These are phyloP conservation scores for Philypnodon macrostomus DNA, from an alignment of 2,797 vertebrate genomes.

Conservation along the genomic window DNA sequence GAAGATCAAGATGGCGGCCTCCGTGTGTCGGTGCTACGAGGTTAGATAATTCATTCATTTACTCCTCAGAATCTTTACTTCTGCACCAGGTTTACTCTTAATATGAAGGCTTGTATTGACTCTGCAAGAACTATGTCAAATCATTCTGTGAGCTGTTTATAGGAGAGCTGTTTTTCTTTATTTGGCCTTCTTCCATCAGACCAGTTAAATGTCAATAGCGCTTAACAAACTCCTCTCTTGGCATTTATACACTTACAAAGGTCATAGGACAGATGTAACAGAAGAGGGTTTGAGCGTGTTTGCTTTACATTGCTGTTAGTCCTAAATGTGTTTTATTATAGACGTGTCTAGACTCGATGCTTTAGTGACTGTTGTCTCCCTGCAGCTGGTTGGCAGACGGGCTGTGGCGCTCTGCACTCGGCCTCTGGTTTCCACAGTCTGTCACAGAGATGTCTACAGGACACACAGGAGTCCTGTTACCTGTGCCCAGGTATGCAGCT, in stretches of 20 bases:
- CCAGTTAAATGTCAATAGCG: not conserved
- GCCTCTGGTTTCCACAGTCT: conserved; percentile 44
- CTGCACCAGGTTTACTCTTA: fast-evolving
- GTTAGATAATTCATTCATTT: conserved; percentile 50
- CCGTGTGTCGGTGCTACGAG: conserved; percentile 73
- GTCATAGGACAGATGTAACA: too few species aligned
- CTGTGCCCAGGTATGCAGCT: conserved; percentile 65
- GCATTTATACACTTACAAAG: too few species aligned
- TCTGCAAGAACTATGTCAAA: too few species aligned
- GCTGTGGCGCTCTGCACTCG: conserved; percentile 67
- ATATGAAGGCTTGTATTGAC: fast-evolving
- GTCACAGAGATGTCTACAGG: conserved; percentile 44
- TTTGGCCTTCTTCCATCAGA: conserved; percentile 46
- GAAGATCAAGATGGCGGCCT: conserved; percentile 75
- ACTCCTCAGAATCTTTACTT: not conserved
- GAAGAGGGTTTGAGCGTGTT: too few species aligned
- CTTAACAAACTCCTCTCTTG: not conserved
- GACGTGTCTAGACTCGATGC: too few species aligned
- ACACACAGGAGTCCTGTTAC: conserved; percentile 41
- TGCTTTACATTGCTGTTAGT: too few species aligned
- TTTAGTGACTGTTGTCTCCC: conserved; percentile 2
- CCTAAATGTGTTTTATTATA: too few species aligned
- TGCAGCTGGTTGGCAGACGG: conserved; percentile 68
- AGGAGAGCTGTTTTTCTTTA: not conserved
- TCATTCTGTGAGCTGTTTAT: fast-evolving